phyloP scores from a whole-genome alignment of 2,113 vertebrate species.

The Pelvicachromis taeniatus region DNA sequence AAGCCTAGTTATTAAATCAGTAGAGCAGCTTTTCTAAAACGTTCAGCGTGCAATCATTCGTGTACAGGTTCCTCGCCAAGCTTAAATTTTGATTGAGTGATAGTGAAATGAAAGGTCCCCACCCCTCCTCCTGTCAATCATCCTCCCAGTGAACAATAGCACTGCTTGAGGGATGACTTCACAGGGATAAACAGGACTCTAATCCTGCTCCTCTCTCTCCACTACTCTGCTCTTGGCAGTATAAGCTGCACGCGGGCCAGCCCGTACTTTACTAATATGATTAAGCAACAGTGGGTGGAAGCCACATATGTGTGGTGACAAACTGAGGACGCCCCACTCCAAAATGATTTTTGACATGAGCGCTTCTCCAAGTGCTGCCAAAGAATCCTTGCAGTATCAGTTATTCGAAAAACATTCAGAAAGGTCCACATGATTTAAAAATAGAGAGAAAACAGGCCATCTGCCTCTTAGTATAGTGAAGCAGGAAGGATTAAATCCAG shows the following conservation, averaged over 20 bases:
- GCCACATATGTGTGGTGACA: slow-evolving; percentile 7
- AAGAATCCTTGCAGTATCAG: slow-evolving; percentile 64
- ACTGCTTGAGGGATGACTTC: slow-evolving; percentile 28
- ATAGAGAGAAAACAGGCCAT: slow-evolving; percentile 83
- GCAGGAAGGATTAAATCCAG: slow-evolving; percentile 89
- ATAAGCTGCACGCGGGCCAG: slow-evolving; percentile 41
- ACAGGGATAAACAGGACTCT: slow-evolving; percentile 57
- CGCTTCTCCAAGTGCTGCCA: background rate
- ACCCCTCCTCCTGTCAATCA: slow-evolving; percentile 38
- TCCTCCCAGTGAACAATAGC: slow-evolving; percentile 40
- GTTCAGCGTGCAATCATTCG: background rate
- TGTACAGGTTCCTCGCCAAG: background rate
- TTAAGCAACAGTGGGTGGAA: slow-evolving; percentile 54
- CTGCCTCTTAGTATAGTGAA: slow-evolving; percentile 81
- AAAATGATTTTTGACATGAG: background rate
- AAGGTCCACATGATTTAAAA: slow-evolving; percentile 67
- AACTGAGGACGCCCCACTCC: background rate
- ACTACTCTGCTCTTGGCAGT: slow-evolving; percentile 20
- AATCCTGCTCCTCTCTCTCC: slow-evolving; percentile 58
- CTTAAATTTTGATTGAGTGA: background rate
- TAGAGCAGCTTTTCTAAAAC: background rate
- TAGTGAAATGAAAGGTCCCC: background rate
- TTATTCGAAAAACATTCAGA: slow-evolving; percentile 53
- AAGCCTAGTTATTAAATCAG: background rate
- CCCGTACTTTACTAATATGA: slow-evolving; percentile 64